These are phyloP conservation scores for Litoditis marina DNA, from an alignment of 2,888 invertebrate species.

Conservation along the genomic window DNA sequence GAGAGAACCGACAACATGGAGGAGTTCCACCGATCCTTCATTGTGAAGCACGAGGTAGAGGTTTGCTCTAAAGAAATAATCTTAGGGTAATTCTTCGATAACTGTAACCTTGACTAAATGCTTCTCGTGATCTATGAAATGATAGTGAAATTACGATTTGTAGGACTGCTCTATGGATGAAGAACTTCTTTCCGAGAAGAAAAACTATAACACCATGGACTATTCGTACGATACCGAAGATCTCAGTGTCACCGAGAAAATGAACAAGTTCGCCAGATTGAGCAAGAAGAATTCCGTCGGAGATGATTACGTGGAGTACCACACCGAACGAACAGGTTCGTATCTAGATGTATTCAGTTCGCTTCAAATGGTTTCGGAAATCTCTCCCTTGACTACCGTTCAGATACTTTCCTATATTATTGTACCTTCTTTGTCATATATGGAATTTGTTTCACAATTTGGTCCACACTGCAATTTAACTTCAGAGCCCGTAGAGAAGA, in stretches of 20 bases:
- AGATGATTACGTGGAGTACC: background rate
- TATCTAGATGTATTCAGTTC: no score
- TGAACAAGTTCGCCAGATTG: slow-evolving; percentile 4
- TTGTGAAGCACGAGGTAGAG: slow-evolving; percentile 26
- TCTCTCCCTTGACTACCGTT: background rate
- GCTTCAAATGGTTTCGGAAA: background rate
- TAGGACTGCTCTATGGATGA: slow-evolving; percentile 34
- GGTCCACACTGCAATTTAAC: no score
- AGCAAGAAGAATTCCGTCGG: slow-evolving; percentile 5
- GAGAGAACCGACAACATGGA: slow-evolving; percentile 43
- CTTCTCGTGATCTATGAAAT: background rate
- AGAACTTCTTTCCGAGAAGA: slow-evolving; percentile 31
- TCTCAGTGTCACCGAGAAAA: no score
- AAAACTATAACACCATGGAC: slow-evolving; percentile 25
- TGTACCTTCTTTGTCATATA: no score
- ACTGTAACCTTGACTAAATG: no score
- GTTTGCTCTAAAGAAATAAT: background rate
- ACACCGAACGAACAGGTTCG: no score
- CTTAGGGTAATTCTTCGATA: no score
- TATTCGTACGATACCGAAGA: slow-evolving; percentile 15
- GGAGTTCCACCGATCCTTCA: slow-evolving; percentile 53
- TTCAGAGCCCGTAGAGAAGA: slow-evolving; percentile 44
- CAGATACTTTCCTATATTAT: no score
- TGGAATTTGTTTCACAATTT: no score
- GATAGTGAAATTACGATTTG: background rate